Evolutionary conservation across 2,888 invertebrate genomes (phyloP), one percentile per base, ranked within the genome.

Genomic region (Rotaria magnacalcarata): DNA sequence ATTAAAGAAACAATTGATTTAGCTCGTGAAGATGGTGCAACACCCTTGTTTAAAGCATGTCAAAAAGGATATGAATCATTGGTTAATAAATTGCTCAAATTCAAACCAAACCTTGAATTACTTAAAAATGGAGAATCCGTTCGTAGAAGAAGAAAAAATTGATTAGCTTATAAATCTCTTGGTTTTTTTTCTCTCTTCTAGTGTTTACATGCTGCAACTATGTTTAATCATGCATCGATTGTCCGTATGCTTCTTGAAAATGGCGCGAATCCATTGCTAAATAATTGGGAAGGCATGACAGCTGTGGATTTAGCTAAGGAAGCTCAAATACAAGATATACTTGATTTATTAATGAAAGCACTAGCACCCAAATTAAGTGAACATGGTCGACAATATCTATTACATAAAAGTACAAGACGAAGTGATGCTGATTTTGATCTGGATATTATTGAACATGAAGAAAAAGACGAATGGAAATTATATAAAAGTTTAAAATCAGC

Each of bases 151-250:
- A 52, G 0, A 16, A 4, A 52, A 34, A 34, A 34, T 34, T 34
- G 11, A 1, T 43, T 47, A 19, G 21, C 11, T 74, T 41, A 74
- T 74, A 41, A 16, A 74, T 41, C 41, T 19, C 34, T 34, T 47
- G 47, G 1, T 27, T 60, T 27, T 27, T 47, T 24, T 43, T 10
- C 24, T 8, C 3, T 43, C 6, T 80, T 80, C 24, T 24, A 80
- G 75, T 80, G 75, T 47, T 80, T 80, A 80, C 75, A 80, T 80
- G 75, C 75, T 80, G 75, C 75, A 80, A 80, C 75, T 47, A 80
- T 80, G 75, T 80, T 80, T 47, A 80, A 47, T 80, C 75, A 80
- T 47, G 41, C 21, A 24, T 41, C 21, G 2, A 80, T 80, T 41
- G 75, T 80, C 47, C 41, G 47, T 47, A 47, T 11, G 10, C n/a